Evolutionary conservation across 2,113 vertebrate genomes (phyloP), one percentile per base, ranked within the genome.

Genomic region (Coryphaenoides rupestris): DNA sequence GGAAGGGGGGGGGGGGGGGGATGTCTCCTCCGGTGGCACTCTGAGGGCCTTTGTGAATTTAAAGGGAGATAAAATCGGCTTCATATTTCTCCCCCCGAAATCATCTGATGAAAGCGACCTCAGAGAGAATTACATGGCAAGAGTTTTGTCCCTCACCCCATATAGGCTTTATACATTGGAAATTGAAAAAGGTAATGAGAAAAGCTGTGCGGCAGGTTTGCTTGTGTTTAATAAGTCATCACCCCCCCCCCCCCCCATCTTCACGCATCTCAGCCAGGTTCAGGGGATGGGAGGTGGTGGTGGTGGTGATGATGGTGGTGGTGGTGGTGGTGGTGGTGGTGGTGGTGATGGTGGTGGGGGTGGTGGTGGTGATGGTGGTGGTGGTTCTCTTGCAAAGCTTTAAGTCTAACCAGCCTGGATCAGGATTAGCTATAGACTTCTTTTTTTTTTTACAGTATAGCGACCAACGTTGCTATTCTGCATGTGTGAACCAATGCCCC

Each of bases 21-120:
- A 17, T 50, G 17, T 50, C 15, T 89, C 88, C 83, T 76, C 70
- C 71, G 81, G 9, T 84, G 89, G 77, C 86, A 88, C 90, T 88
- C 88, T 68, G 77, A 87, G 83, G 84, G 87, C 78, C 87, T 86
- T 87, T 88, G 85, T 89, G 88, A 89, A 90, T 91, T 88, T 88
- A 90, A 87, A 89, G 86, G 87, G n/a, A 65, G 88, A 91, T 90
- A 91, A 89, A 90, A 91, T 91, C 88, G 40, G 87, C 84, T 88
- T 89, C 87, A 90, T 90, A 89, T 89, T 91, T 87, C 87, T 50
- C 79, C 70, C n/a, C 74, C 83, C 84, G 23, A 87, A 91, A 88
- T 86, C 77, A 80, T 71, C 82, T 88, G 88, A 89, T 91, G 84
- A 89, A 91, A 90, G 84, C 70, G 73, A 79, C 68, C 83, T 33